Evolutionary conservation across 2,113 vertebrate genomes (phyloP), one percentile per base, ranked within the genome.

Genomic region (Turnix velox): DNA sequence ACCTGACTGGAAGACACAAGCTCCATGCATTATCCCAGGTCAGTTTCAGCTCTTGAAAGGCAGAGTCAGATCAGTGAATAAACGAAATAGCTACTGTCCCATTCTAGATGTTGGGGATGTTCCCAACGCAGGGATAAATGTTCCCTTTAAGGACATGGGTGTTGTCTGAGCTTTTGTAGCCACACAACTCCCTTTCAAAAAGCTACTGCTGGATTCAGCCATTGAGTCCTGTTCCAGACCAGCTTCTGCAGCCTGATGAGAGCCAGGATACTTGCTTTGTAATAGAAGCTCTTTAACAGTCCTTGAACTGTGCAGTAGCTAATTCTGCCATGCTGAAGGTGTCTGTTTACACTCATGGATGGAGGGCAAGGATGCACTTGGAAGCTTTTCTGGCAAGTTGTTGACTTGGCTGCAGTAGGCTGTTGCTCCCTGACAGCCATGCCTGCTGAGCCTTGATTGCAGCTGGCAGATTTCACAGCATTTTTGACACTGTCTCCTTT

Each of bases 391-490:
- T 93, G 92, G 91, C 87, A 89, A 61, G 71, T 88, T 87, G 68
- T 71, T 90, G 69, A 46, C 66, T 95, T 96, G 73, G 91, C 92
- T 91, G 5, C 67, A 52, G 65, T 22, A 45, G 80, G 77, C 68
- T 90, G 63, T 87, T 87, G 66, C 88, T 95, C 71, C 1, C 76
- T 82, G 86, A 78, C 73, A 68, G 91, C 83, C 49, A 5, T 94
- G 90, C 82, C 93, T 95, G 92, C 93, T 84, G 90, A 88, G 88
- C 90, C 51, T 5, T 57, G 91, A 87, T 84, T 87, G 82, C 93
- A 89, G 91, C 74, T 93, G 91, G 85, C 81, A 84, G 65, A 48
- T 79, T 82, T 77, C 78, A 66, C 45, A 74, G 66, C 49, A 42
- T 46, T 96, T 92, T 81, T 96, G 89, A 95, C 81, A 42, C 75